Conservation (phyloP, 2,113 vertebrate genomes). For the Planiliza haematocheilus region DNA sequence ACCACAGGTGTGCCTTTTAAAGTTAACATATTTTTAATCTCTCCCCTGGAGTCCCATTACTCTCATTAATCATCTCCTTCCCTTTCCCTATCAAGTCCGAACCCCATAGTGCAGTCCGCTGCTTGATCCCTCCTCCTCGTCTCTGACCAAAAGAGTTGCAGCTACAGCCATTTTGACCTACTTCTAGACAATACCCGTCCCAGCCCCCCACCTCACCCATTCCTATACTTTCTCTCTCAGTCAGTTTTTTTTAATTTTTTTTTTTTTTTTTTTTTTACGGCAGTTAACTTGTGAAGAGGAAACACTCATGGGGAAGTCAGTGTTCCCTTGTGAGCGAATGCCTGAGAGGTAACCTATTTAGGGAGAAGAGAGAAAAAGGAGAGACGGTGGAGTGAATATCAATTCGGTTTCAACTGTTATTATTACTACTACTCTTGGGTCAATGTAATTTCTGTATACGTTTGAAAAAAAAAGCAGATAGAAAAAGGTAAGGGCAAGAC, state of each 20-base stretch:
- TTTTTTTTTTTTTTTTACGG: neutral
- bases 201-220: neutral
- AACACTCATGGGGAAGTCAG: conserved; percentile 66
- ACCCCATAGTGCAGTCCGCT: neutral
- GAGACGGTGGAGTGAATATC: conserved; percentile 47
- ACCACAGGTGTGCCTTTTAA: conserved; percentile 26
- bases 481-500: neutral
- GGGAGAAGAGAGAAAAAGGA: conserved; percentile 32
- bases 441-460: conserved; percentile 2
- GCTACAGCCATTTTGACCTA: conserved; percentile 71
- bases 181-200: conserved; percentile 67
- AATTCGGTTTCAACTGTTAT: conserved; percentile 21
- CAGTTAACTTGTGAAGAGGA: conserved; percentile 43
- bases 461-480: conserved; percentile 3
- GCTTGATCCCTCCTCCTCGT: conserved; percentile 26
- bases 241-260: conserved; percentile 22
- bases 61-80: neutral
- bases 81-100: conserved; percentile 7
- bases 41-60: neutral
- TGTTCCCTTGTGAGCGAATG: conserved; percentile 63
- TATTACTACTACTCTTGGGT: neutral
- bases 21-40: conserved; percentile 17
- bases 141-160: conserved; percentile 51
- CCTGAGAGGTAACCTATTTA: conserved; percentile 77
- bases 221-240: conserved; percentile 41